phyloP scores from a whole-genome alignment of 64 coral and sea anemone species.

The Pocillopora verrucosa region DNA sequence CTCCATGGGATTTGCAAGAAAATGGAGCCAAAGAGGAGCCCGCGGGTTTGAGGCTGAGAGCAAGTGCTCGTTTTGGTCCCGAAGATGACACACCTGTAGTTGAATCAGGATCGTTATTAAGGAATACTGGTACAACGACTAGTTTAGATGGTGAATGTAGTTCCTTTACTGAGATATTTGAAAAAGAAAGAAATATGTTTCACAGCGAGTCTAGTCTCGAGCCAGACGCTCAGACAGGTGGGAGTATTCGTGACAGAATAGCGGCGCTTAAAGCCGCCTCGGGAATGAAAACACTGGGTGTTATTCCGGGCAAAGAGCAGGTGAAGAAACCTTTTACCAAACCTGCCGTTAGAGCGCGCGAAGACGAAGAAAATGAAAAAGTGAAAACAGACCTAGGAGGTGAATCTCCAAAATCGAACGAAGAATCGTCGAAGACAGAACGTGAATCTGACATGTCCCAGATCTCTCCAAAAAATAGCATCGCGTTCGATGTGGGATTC shows the following conservation, averaged over 20 bases:
- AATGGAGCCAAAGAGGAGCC: background rate
- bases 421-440: background rate
- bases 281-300: slow-evolving; percentile 5
- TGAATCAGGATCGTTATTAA: background rate
- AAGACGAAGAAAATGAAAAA: background rate
- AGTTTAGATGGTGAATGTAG: background rate
- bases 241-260: slow-evolving; percentile 30
- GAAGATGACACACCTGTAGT: too few relatives aligned
- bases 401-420: background rate
- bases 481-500: slow-evolving; percentile 15
- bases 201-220: background rate
- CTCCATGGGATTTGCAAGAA: background rate
- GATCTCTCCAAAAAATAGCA: background rate
- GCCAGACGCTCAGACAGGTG: background rate
- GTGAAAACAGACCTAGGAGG: background rate
- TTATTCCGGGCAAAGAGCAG: background rate
- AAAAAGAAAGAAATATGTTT: background rate
- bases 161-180: background rate
- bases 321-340: background rate
- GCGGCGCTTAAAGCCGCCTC: slow-evolving; percentile 7
- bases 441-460: background rate
- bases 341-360: background rate
- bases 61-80: background rate
- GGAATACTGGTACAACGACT: background rate
- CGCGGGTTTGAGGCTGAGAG: background rate